A percentile compares a stretch with the other conserved stretches of the same genome.
Evolutionary conservation across 2,113 vertebrate genomes (phyloP).

Genomic region (Cygnus buccinator): DNA sequence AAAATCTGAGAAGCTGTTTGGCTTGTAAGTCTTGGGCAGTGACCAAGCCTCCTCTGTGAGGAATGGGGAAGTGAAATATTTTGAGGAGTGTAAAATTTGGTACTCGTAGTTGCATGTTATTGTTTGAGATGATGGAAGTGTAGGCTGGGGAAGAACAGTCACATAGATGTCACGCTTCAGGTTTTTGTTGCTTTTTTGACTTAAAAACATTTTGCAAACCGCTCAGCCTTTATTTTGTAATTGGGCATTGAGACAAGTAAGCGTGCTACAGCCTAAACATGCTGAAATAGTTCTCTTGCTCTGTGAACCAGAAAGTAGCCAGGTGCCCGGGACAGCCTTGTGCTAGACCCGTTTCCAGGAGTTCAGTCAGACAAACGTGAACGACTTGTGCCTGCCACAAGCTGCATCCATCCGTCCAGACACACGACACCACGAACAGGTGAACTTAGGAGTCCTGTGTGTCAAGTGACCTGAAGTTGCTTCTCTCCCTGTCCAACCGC

Average conservation of each 20-base stretch:
- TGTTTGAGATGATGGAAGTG: background rate
- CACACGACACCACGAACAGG: background rate
- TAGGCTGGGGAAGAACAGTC: background rate
- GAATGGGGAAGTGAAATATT: background rate
- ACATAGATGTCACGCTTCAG: accelerated
- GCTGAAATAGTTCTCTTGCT: background rate
- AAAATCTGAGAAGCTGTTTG: background rate
- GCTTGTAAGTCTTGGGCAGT: background rate
- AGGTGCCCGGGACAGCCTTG: background rate
- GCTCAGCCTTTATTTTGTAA: background rate
- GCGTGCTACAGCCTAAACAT: background rate
- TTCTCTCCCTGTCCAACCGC: background rate
- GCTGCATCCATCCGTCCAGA: background rate
- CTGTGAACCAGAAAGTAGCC: background rate
- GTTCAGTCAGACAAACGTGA: background rate
- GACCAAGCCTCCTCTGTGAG: background rate
- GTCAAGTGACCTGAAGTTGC: background rate
- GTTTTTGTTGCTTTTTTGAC: background rate
- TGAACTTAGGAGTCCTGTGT: background rate
- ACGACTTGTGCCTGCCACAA: background rate
- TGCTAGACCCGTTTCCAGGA: background rate
- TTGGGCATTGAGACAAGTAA: background rate
- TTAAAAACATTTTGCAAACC: too few relatives aligned
- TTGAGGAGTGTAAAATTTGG: background rate
- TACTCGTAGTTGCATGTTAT: background rate